phyloP scores from a whole-genome alignment of 2,113 vertebrate species.

The Hippocampus guttulatus region DNA sequence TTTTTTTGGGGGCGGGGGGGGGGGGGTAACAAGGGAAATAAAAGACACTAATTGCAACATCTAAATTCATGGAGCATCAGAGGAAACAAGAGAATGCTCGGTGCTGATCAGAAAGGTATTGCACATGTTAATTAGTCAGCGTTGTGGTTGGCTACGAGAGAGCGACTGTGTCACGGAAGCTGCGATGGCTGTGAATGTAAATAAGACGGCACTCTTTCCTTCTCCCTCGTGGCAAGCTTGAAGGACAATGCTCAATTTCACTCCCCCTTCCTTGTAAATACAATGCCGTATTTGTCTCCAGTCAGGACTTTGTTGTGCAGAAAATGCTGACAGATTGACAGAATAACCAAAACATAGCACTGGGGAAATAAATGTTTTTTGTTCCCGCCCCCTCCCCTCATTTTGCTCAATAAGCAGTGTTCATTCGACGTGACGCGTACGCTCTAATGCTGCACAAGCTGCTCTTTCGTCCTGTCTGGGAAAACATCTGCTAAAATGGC shows the following conservation, averaged over 20 bases:
- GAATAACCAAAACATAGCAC: background rate
- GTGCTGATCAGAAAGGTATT: constrained; percentile 70
- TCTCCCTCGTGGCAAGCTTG: background rate
- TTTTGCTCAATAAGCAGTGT: background rate
- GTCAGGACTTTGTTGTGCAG: background rate
- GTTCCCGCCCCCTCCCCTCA: background rate
- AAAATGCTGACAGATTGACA: background rate
- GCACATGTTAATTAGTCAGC: constrained; percentile 63
- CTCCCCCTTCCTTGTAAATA: constrained; percentile 1
- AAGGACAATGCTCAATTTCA: background rate
- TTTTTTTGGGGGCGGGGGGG: no score
- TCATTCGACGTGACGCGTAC: background rate
- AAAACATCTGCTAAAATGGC: background rate
- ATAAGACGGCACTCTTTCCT: constrained; percentile 18
- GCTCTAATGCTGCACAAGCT: background rate
- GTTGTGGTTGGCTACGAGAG: constrained; percentile 50
- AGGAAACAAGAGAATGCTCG: constrained; percentile 50
- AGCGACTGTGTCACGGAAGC: constrained; percentile 45
- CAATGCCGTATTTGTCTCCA: background rate
- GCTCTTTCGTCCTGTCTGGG: background rate
- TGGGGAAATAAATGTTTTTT: background rate
- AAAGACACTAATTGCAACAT: constrained; percentile 62
- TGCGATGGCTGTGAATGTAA: constrained; percentile 35
- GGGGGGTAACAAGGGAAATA: constrained; percentile 46
- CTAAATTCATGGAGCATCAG: constrained; percentile 60